Percentiles rank a stretch among this genome's conserved stretches.
Conservation (phyloP, 2,113 vertebrate species). For the Lethenteron reissneri region DNA sequence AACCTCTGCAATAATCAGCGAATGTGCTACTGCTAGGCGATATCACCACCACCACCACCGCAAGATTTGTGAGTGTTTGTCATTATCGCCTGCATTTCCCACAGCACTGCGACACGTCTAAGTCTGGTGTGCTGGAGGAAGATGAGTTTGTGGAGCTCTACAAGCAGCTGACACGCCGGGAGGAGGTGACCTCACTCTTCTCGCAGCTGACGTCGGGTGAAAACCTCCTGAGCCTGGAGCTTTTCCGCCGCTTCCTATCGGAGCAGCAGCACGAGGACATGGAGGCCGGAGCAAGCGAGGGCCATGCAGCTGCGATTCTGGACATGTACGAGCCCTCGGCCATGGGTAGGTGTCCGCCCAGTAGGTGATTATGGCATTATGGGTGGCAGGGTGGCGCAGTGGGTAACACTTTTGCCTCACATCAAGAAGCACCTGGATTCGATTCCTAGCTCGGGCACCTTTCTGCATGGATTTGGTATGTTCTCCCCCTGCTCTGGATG, state of each 20-base stretch:
- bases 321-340: not conserved
- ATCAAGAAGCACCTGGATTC: too few relatives aligned
- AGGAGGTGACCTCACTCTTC: slow-evolving; percentile 1
- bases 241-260: not conserved
- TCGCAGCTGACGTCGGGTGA: not conserved
- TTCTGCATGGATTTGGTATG: too few relatives aligned
- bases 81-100: not conserved
- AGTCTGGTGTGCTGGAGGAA: not conserved
- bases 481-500: too few relatives aligned
- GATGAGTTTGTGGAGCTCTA: slow-evolving; percentile 1
- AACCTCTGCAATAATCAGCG: too few relatives aligned
- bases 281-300: not conserved
- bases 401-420: too few relatives aligned
- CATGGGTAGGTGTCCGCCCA: not conserved
- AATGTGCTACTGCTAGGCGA: too few relatives aligned
- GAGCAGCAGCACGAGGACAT: slow-evolving; percentile 1
- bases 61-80: too few relatives aligned
- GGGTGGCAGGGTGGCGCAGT: too few relatives aligned
- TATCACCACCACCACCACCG: too few relatives aligned
- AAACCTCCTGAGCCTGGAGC: not conserved
- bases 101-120: not conserved
- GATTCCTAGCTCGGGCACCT: too few relatives aligned
- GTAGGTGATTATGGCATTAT: too few relatives aligned
- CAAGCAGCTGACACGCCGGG: slow-evolving; percentile 3
- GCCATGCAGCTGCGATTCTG: not conserved